Base-by-base conservation (phyloP, 2,888 invertebrate species). In the Dasysyrphus tricinctus region DNA sequence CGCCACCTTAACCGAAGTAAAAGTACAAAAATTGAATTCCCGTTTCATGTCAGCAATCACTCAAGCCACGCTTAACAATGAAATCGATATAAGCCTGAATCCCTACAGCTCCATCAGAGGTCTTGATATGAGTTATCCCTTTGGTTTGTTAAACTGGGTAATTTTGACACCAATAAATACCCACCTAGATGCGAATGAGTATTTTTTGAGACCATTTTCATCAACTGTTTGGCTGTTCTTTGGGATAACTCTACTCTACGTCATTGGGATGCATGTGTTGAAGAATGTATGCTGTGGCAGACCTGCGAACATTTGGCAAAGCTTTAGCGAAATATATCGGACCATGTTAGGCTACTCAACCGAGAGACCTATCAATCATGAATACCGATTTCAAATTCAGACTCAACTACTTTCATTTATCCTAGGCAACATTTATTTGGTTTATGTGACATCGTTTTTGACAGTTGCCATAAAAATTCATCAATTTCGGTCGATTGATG, bases 401-500 rank as follows among this genome's bases (percentile, higher is more conserved):
- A 54, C 73, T 16, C 8, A 63, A 0, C 6, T 78, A 6, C 12
- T 78, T 3, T 16, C 67, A 4, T 82, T 82, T 24, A 19, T 78
- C 7, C 11, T 78, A 0, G 9, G 3, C 4, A 82, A 69, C 4
- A 11, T 78, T 14, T 73, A 78, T 14, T 1, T 14, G 9, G 42
- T 78, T 11, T 11, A 42, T 34, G 19, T 78, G 39, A 72, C 77
- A 16, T 67, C 77, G 0, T 82, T 67, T 51, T 9, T 77, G 16
- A 82, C 78, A 39, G 73, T 67, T 0, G 73, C 54, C 0, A 61
- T 82, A 12, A 67, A 57, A 54, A 34, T 51, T 1, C 65, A 59
- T 42, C 73, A 73, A 7, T 73, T 29, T 16, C n/a, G 54, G 2
- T 51, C 82, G 0, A 19, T 82, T n/a, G 11, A 61, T 29, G 82